These are phyloP conservation scores for Pollicipes pollicipes DNA, from an alignment of 1,140 invertebrate genomes.

Conservation along the genomic window DNA sequence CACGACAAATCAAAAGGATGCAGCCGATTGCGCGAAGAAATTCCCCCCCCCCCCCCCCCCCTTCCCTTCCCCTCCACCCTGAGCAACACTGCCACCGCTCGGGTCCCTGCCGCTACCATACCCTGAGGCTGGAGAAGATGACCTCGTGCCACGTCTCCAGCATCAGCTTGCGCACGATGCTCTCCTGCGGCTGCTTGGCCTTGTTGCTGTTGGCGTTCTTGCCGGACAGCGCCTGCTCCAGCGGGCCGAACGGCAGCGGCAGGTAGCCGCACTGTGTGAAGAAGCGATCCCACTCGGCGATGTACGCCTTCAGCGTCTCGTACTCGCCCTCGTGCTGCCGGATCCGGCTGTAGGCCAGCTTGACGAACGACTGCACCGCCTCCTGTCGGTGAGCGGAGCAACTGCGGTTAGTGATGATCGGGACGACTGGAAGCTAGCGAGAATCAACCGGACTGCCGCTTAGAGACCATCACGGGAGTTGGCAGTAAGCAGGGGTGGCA, in stretches of 20 bases:
- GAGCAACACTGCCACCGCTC: no score
- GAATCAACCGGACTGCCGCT: no score
- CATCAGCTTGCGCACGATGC: conserved; percentile 54
- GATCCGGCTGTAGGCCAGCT: conserved; percentile 55
- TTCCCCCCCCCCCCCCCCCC: no score
- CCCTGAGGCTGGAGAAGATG: conserved; percentile 90
- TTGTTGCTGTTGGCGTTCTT: conserved; percentile 16
- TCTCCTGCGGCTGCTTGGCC: conserved; percentile 26
- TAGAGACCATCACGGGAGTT: no score
- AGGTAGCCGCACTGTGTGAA: conserved; percentile 93
- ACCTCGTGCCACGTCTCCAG: conserved; percentile 94
- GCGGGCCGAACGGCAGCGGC: conserved; percentile 82
- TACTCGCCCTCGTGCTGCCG: conserved; percentile 50
- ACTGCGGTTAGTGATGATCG: no score
- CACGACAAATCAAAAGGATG: no score
- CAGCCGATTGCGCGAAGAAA: no score
- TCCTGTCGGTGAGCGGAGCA: conserved; percentile 23
- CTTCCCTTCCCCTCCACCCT: no score
- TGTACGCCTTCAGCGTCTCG: conserved; percentile 85
- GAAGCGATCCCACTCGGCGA: conserved; percentile 91
- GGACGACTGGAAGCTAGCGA: no score
- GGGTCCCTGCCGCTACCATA: no score
- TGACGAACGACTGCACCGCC: conserved; percentile 87
- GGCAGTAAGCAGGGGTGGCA: no score
- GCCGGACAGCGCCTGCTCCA: conserved; percentile 64